Evolutionary conservation across 2,888 invertebrate species (phyloP).

Genomic region (Gryllus longicercus): DNA sequence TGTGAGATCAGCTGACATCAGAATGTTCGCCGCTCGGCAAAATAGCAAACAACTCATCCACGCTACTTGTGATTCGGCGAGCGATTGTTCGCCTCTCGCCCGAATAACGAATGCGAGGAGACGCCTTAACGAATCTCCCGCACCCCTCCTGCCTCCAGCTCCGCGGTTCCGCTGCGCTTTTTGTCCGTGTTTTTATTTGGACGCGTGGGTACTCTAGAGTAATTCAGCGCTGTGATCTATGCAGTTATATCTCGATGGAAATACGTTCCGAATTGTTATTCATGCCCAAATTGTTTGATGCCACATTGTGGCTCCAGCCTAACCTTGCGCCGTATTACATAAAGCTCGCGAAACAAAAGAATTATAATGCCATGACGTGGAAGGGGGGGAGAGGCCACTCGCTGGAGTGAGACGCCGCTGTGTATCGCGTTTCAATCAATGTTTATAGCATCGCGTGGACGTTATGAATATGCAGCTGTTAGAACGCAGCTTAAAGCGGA

Average conservation of each 20-base stretch:
- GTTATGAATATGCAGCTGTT: constrained; percentile 7
- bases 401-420: neutral
- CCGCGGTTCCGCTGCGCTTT: neutral
- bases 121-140: neutral
- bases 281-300: constrained; percentile 5
- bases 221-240: constrained; percentile 1
- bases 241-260: neutral
- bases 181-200: neutral
- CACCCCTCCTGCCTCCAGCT: neutral
- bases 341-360: constrained; percentile 7
- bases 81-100: too few relatives aligned
- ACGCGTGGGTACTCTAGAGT: neutral
- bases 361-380: constrained; percentile 17
- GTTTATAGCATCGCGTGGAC: constrained; percentile 6
- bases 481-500: neutral
- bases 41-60: too few relatives aligned
- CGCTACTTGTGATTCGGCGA: too few relatives aligned
- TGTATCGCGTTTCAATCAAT: constrained; percentile 17
- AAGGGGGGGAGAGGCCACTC: neutral
- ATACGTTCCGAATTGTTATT: constrained; percentile 7
- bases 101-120: too few relatives aligned
- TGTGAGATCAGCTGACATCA: too few relatives aligned
- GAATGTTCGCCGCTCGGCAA: too few relatives aligned
- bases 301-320: neutral
- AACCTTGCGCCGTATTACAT: constrained; percentile 17